Conservation (phyloP, 2,797 vertebrate genomes). For the Sparus aurata region DNA sequence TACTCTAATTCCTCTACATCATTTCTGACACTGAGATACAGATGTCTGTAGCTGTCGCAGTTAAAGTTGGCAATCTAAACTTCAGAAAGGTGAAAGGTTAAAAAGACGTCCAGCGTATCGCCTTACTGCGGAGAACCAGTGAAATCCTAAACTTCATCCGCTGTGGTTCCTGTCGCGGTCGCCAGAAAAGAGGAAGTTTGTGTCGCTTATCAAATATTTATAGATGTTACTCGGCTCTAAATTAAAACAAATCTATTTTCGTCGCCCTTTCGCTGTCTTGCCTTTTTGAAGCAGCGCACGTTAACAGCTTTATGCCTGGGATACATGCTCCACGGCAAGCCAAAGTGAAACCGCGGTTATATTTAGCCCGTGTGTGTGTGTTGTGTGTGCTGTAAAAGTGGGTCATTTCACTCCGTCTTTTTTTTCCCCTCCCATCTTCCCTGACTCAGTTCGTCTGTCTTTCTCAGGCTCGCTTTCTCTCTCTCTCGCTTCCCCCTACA, state of each 20-base stretch:
- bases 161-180: slow-evolving; percentile 2
- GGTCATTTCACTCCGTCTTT: slow-evolving; percentile 63
- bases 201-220: slow-evolving; percentile 70
- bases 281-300: slow-evolving; percentile 67
- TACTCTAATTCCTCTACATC: not conserved
- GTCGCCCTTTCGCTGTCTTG: slow-evolving; percentile 37
- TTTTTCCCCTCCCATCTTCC: slow-evolving; percentile 42
- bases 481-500: slow-evolving; percentile 22
- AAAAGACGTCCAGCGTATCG: not conserved
- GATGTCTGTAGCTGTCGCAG: not conserved
- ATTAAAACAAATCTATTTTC: slow-evolving; percentile 67
- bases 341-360: slow-evolving; percentile 64
- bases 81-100: not conserved
- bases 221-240: slow-evolving; percentile 58
- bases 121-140: not conserved
- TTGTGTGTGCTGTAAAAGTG: slow-evolving; percentile 70
- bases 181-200: slow-evolving; percentile 31
- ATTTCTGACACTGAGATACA: not conserved
- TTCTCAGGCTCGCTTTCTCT: slow-evolving; percentile 33
- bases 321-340: slow-evolving; percentile 44
- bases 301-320: slow-evolving; percentile 43
- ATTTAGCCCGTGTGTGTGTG: slow-evolving; percentile 63
- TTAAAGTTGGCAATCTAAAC: not conserved
- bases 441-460: slow-evolving; percentile 47
- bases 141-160: slow-evolving; percentile 27